Evolutionary conservation across 2,888 invertebrate species (phyloP), one percentile per base, ranked within the genome.

Genomic region (Rugalucina vietnamica): DNA sequence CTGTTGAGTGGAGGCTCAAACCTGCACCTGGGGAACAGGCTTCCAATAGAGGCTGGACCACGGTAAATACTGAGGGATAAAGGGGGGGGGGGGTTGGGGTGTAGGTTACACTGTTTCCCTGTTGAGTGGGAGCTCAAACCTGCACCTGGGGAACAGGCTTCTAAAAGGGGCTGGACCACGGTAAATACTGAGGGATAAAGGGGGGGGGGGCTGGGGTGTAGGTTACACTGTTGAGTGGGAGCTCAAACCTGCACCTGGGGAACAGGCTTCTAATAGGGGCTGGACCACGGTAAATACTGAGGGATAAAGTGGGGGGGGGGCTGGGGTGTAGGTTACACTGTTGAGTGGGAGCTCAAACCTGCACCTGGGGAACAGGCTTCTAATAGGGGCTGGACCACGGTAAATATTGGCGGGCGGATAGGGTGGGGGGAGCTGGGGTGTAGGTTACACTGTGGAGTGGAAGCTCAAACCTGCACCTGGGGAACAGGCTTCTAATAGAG

Each of bases 51-150:
- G 81, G 83, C 36, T 89, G 89, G 89, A 79, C 84, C 60, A 78
- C 82, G 79, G 91, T 90, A 81, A 39, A n/a, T n/a, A n/a, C n/a
- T n/a, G n/a, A n/a, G n/a, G n/a, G n/a, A n/a, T n/a, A n/a, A n/a
- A n/a, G n/a, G n/a, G n/a, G n/a, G n/a, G n/a, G n/a, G n/a, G n/a
- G n/a, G 98, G 97, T 0, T 97, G 97, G 34, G 97, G 97, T 57
- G 97, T 98, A 87, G 97, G 97, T 94, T 99, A 99, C 94, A 97
- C 97, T 94, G n/a, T n/a, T n/a, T n/a, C n/a, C n/a, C n/a, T n/a
- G 96, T 99, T 87, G 98, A 97, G 94, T 98, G 98, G 81, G 89
- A 92, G 71, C 79, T 75, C 36, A 86, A 91, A 73, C 90, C 88
- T 10, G 83, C 84, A n/a, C 70, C 87, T 60, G 85, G 78, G 14